Base-by-base conservation (phyloP, 2,888 invertebrate genomes). In the Graphium colonna region DNA sequence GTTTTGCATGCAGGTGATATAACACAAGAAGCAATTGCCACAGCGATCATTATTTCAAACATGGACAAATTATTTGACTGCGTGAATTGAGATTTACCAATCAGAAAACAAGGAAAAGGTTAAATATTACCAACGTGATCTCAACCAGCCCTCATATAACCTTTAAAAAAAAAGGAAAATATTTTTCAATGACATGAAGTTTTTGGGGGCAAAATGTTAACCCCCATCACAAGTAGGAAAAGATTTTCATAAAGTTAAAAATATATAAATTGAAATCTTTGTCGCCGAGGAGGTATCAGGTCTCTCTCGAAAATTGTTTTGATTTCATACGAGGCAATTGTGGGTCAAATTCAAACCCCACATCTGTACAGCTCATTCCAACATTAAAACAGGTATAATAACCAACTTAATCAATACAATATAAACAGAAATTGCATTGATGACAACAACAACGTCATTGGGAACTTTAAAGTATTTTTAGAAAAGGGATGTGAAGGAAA, bases 351-450 rank as follows among this genome's bases (percentile, higher is more conserved):
- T 43, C 47, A 10, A 57, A 57, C 31, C 41, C 47, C 40, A 56
- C 44, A 8, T 40, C 45, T 9, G 40, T 43, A 13, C 45, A 57
- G 38, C 44, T 50, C 21, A 38, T 47, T 15, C 42, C 5, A 15
- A n/a, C 9, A n/a, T 43, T n/a, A 43, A 43, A 15, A 43, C 15
- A 13, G 13, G 48, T 12, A 43, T 43, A 21, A 18, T 41, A 16
- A 54, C 52, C 31, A 56, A 43, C 50, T 39, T 52, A 48, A 51
- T 51, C n/a, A 44, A 51, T 18, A 21, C n/a, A n/a, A n/a, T n/a
- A n/a, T n/a, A n/a, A n/a, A n/a, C n/a, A n/a, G n/a, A n/a, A n/a
- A n/a, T 31, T 31, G 9, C 31, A 31, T 7, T 31, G 9, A 31
- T 9, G 10, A 31, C 9, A 31, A 31, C 31, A n/a, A n/a, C n/a